These are phyloP conservation scores for Momotus momota DNA, from an alignment of 2,797 vertebrate genomes.

Conservation along the genomic window DNA sequence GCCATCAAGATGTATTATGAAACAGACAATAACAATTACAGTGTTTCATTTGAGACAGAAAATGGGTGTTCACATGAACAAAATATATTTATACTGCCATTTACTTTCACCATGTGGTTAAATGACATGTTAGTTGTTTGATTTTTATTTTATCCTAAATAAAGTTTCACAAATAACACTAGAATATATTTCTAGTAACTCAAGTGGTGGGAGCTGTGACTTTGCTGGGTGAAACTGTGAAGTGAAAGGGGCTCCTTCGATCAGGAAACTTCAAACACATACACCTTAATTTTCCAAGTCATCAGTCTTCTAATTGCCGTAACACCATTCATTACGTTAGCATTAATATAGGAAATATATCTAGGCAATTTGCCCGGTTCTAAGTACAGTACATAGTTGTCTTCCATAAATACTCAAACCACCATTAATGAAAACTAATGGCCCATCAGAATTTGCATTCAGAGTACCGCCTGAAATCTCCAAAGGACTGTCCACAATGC, in stretches of 20 bases:
- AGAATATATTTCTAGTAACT: neutral
- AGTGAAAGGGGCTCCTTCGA: constrained; percentile 52
- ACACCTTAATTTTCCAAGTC: constrained; percentile 79
- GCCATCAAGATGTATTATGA: neutral
- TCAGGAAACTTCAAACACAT: constrained; percentile 60
- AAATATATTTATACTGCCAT: neutral
- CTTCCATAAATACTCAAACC: constrained; percentile 79
- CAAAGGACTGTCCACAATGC: constrained; percentile 72
- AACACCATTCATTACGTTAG: constrained; percentile 79
- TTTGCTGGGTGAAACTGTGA: neutral
- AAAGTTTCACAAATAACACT: neutral
- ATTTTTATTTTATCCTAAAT: neutral
- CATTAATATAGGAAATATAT: constrained; percentile 79
- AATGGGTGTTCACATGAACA: neutral
- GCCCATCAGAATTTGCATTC: constrained; percentile 79
- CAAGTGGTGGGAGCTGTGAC: neutral
- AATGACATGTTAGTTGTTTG: neutral
- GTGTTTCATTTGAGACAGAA: neutral
- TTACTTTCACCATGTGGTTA: neutral
- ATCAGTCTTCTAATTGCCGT: constrained; percentile 79
- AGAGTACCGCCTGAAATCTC: constrained; percentile 70
- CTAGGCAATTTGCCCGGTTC: constrained; percentile 79
- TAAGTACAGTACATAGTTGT: constrained; percentile 82
- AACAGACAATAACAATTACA: neutral
- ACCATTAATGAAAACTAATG: constrained; percentile 85